A percentile compares a stretch with the other conserved stretches of the same genome.
These are phyloP conservation scores for Tinea pellionella DNA, from an alignment of 2,888 invertebrate genomes.

Conservation along the genomic window DNA sequence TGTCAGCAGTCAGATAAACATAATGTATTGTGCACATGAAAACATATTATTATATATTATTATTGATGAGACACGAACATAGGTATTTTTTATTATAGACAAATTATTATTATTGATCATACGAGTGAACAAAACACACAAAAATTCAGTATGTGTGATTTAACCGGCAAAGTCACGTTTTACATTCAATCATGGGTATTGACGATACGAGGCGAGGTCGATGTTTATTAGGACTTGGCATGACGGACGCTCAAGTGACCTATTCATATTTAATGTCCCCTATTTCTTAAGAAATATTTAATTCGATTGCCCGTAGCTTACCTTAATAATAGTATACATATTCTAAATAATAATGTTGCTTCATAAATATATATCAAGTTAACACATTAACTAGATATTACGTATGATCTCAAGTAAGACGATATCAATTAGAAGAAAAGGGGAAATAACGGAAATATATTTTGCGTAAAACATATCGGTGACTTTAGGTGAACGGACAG, in stretches of 20 bases:
- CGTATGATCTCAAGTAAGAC: background rate
- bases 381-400: background rate
- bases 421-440: background rate
- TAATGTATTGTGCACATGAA: too few relatives aligned
- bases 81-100: too few relatives aligned
- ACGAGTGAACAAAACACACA: too few relatives aligned
- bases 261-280: conserved; percentile 1
- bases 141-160: too few relatives aligned
- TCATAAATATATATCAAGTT: background rate
- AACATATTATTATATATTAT: too few relatives aligned
- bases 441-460: background rate
- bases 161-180: background rate
- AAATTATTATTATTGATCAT: too few relatives aligned
- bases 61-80: too few relatives aligned
- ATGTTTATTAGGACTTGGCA: background rate
- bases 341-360: background rate
- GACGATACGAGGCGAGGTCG: background rate
- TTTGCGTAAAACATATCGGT: background rate
- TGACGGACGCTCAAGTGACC: background rate
- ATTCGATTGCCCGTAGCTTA: background rate
- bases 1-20: background rate
- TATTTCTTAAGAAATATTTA: background rate
- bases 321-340: background rate
- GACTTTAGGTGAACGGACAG: background rate
- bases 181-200: background rate